Conservation (phyloP, 2,888 invertebrate species). For the Cabera pusaria region DNA sequence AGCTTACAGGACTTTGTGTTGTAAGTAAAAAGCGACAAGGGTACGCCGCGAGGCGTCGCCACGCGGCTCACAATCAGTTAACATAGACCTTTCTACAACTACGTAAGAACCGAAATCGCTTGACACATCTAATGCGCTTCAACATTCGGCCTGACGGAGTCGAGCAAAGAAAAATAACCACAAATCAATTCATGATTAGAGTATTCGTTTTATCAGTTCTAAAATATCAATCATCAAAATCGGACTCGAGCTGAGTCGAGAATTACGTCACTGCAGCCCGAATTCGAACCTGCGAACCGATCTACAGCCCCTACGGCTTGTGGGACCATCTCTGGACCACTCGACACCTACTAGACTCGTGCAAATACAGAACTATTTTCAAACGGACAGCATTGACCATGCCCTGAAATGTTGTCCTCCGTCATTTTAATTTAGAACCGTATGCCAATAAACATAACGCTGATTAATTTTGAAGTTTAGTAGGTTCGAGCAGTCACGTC, state of each 20-base stretch:
- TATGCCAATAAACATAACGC: too few relatives aligned
- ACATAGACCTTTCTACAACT: constrained; percentile 46
- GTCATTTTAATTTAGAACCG: too few relatives aligned
- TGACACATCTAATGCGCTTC: constrained; percentile 50
- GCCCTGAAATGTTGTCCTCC: too few relatives aligned
- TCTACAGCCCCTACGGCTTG: too few relatives aligned
- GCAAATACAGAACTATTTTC: too few relatives aligned
- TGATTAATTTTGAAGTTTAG: too few relatives aligned
- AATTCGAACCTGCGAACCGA: too few relatives aligned
- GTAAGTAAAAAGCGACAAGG: constrained; percentile 48
- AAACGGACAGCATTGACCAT: too few relatives aligned
- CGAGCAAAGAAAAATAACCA: constrained; percentile 38
- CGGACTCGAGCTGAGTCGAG: constrained; percentile 11
- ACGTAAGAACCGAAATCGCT: constrained; percentile 42
- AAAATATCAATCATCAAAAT: constrained; percentile 41
- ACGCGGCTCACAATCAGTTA: constrained; percentile 41
- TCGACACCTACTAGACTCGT: too few relatives aligned
- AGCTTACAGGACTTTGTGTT: constrained; percentile 74
- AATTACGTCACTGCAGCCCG: too few relatives aligned
- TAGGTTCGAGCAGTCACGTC: too few relatives aligned
- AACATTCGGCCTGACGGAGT: constrained; percentile 31
- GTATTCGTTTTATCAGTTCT: constrained; percentile 38
- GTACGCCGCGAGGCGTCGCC: constrained; percentile 37
- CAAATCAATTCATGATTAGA: constrained; percentile 51
- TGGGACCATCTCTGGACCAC: too few relatives aligned